phyloP scores from a whole-genome alignment of 1,140 invertebrate species.

The Drosophila pectinifera region DNA sequence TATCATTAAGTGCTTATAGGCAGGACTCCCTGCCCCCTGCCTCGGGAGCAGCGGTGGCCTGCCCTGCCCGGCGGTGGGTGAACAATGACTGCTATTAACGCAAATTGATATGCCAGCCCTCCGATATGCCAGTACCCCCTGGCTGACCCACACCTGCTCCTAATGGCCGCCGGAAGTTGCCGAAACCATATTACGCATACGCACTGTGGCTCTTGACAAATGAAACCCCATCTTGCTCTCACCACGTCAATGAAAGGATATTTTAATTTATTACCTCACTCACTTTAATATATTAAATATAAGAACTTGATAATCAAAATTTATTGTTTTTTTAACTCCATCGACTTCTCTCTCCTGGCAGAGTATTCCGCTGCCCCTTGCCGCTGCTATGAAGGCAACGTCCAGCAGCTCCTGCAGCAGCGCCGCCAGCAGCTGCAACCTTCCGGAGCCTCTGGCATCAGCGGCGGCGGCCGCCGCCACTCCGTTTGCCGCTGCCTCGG shows the following conservation, averaged over 20 bases:
- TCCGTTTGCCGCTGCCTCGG: conserved; percentile 9
- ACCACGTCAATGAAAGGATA: not conserved
- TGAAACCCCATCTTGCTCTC: not conserved
- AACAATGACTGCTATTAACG: conserved; percentile 82
- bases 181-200: conserved; percentile 56
- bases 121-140: not conserved
- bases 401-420: conserved; percentile 72
- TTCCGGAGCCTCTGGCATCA: conserved; percentile 59
- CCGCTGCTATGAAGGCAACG: conserved; percentile 84
- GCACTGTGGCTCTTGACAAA: conserved; percentile 41
- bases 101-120: conserved; percentile 74
- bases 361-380: conserved; percentile 21
- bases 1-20: conserved; percentile 84
- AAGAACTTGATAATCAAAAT: not conserved
- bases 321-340: not conserved
- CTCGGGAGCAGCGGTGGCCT: not conserved
- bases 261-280: conserved; percentile 21
- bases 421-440: conserved; percentile 75
- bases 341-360: not conserved
- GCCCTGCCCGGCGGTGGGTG: conserved; percentile 29
- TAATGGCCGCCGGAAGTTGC: conserved; percentile 56
- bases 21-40: conserved; percentile 24
- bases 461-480: conserved; percentile 33
- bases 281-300: conserved; percentile 1
- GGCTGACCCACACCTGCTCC: conserved; percentile 20